Percentiles rank a stretch among this genome's conserved stretches.
Conservation (phyloP, 2,797 vertebrate species). For the Steatocranus sp. region DNA sequence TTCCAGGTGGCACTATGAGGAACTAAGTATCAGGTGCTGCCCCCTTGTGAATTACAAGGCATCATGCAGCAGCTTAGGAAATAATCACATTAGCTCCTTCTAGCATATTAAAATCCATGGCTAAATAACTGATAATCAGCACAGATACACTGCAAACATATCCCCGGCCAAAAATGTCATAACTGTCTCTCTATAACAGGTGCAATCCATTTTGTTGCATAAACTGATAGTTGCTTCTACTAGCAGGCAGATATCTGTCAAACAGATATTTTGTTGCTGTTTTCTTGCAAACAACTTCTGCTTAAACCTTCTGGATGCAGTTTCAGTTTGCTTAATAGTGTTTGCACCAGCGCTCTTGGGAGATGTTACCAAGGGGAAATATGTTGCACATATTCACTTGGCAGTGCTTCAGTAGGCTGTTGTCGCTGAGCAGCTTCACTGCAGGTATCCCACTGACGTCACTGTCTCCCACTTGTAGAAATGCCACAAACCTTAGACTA, state of each 20-base stretch:
- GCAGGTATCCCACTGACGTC: conserved; percentile 54
- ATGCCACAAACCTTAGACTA: conserved; percentile 24
- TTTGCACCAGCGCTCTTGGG: background rate
- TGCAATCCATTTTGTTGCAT: conserved; percentile 38
- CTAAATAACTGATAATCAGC: conserved; percentile 51
- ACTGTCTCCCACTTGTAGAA: conserved; percentile 30
- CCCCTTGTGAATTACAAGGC: conserved; percentile 50
- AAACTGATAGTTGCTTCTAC: background rate
- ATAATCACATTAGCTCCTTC: conserved; percentile 43
- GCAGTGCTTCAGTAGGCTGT: conserved; percentile 25
- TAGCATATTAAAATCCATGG: conserved; percentile 10
- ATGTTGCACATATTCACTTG: conserved; percentile 12
- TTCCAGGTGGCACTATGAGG: background rate
- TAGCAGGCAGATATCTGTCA: conserved; percentile 24
- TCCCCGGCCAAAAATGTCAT: background rate
- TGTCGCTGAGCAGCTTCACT: conserved; percentile 26
- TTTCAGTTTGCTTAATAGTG: background rate
- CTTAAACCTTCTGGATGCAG: background rate
- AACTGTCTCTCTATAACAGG: conserved; percentile 33
- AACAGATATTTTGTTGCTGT: background rate
- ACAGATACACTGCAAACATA: conserved; percentile 40
- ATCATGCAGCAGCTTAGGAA: conserved; percentile 26
- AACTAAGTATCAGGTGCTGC: conserved; percentile 42
- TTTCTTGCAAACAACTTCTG: background rate
- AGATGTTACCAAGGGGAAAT: background rate